These are phyloP conservation scores for Melitaea athalia DNA, from an alignment of 2,888 invertebrate genomes.

Conservation along the genomic window DNA sequence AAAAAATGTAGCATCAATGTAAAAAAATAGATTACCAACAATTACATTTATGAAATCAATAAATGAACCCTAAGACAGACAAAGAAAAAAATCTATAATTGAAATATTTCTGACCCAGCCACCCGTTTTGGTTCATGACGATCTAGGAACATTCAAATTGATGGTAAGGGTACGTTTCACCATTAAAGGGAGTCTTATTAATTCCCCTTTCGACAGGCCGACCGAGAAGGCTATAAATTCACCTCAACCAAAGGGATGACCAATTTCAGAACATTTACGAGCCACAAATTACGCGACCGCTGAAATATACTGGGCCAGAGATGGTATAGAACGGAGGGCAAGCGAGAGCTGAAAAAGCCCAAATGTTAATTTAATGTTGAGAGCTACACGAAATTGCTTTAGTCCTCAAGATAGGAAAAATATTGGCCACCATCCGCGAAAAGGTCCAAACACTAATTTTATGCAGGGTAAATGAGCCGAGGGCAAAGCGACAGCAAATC, in stretches of 20 bases:
- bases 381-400: slow-evolving; percentile 76
- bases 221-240: slow-evolving; percentile 81
- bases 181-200: slow-evolving; percentile 82
- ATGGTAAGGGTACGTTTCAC: slow-evolving; percentile 81
- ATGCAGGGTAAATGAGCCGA: slow-evolving; percentile 75
- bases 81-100: slow-evolving; percentile 43
- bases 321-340: slow-evolving; percentile 64
- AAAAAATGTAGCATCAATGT: too few relatives aligned
- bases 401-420: slow-evolving; percentile 73
- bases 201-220: slow-evolving; percentile 82
- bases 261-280: slow-evolving; percentile 83
- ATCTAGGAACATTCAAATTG: slow-evolving; percentile 81
- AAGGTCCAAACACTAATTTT: slow-evolving; percentile 76
- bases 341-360: slow-evolving; percentile 73
- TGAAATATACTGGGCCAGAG: slow-evolving; percentile 78
- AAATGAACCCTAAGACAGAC: slow-evolving; percentile 42
- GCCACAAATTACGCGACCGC: slow-evolving; percentile 82
- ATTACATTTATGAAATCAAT: slow-evolving; percentile 44
- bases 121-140: slow-evolving; percentile 70
- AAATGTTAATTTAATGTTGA: slow-evolving; percentile 81
- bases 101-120: slow-evolving; percentile 70
- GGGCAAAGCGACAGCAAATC: slow-evolving; percentile 61
- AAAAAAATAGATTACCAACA: too few relatives aligned
- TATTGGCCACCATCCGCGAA: slow-evolving; percentile 66
- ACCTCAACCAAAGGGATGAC: slow-evolving; percentile 82